Evolutionary conservation across 1,140 invertebrate genomes (phyloP), one percentile per base, ranked within the genome.

Genomic region (Palaemon carinicauda): DNA sequence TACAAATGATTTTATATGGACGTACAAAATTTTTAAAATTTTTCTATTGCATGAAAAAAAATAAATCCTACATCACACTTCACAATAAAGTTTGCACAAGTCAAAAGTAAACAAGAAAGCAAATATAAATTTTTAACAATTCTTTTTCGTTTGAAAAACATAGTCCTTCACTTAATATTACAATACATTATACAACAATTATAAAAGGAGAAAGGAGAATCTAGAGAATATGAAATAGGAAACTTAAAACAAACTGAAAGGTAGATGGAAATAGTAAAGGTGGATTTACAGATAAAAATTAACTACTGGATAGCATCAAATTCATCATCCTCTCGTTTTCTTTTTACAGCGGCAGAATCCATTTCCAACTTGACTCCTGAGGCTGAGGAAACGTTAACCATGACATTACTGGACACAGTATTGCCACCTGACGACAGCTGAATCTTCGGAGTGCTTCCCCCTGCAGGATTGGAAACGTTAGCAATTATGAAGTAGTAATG

Each of bases 281-380:
- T 4, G 21, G 21, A n/a, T 9, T 74, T 29, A 15, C 27, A 10
- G 10, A 50, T 17, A 27, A 31, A 41, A 24, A 7, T 21, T 15
- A 4, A 31, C 41, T 85, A 85, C 41, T 85, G 82, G 15, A 60
- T 41, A 14, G 17, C 14, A 19, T 85, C 82, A n/a, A 15, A 52
- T 3, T 85, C 82, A 5, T 84, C 82, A 29, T 85, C 82, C 31
- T 85, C 82, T 24, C 82, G 14, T 52, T 85, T 85, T 53, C 82
- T 78, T 19, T 85, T 85, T 15, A 50, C 21, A 27, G 82, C 21
- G 17, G 82, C 65, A 53, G 75, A 65, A 41, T 85, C 82, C 17
- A 74, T 27, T 21, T 85, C 82, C 74, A 79, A 65, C 75, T 85
- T 85, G 0, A 85, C 33, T 41, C 74, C 56, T 27, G 82, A 71